These are phyloP conservation scores for Hippocampus kuda DNA, from an alignment of 2,797 vertebrate genomes.

Conservation along the genomic window DNA sequence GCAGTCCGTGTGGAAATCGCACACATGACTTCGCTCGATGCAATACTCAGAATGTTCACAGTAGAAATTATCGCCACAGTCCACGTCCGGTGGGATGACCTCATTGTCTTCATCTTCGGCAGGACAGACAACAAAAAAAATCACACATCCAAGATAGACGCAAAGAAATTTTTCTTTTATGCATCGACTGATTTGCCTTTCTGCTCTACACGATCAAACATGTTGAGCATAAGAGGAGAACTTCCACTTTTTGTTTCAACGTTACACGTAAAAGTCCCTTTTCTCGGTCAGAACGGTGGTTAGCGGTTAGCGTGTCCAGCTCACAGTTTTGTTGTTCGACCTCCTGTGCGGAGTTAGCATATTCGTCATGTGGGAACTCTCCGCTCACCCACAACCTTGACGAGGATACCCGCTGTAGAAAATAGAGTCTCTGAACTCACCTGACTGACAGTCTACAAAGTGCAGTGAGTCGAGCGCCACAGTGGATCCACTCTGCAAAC, in stretches of 20 bases:
- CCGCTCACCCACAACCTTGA: too few species aligned
- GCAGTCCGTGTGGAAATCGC: constrained; percentile 78
- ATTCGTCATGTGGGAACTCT: too few species aligned
- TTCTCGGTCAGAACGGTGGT: too few species aligned
- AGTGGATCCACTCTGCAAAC: constrained; percentile 38
- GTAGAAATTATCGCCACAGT: constrained; percentile 60
- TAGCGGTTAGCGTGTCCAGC: too few species aligned
- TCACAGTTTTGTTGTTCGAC: too few species aligned
- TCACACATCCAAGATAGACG: neutral
- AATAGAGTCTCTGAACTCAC: constrained; percentile 26
- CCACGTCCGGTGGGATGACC: constrained; percentile 16
- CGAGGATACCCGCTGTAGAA: too few species aligned
- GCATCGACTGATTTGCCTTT: neutral
- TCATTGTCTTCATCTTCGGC: constrained; percentile 38
- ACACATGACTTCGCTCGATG: constrained; percentile 68
- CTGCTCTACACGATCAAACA: neutral
- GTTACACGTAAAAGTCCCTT: neutral
- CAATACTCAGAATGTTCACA: constrained; percentile 67
- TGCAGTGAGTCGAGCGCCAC: constrained; percentile 75
- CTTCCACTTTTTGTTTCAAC: neutral
- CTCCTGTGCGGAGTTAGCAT: too few species aligned
- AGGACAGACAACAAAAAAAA: constrained; percentile 4
- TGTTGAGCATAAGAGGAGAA: neutral
- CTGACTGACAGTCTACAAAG: constrained; percentile 65
- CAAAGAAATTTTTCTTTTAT: neutral